Percentiles rank a stretch among this genome's conserved stretches.
Evolutionary conservation across 2,113 vertebrate genomes (phyloP).

Genomic region (Thamnophis sirtalis): DNA sequence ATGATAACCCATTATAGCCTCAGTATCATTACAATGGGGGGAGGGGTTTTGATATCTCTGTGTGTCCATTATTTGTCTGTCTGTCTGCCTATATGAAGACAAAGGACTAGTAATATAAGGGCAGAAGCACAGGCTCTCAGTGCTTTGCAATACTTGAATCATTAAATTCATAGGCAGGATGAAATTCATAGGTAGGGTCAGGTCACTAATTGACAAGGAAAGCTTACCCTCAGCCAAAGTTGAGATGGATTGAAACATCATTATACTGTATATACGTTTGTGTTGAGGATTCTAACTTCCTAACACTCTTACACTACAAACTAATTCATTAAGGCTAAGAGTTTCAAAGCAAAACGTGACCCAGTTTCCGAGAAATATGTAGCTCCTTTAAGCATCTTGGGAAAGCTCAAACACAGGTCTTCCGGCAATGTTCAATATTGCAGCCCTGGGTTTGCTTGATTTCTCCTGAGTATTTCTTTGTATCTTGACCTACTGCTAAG

Average conservation of each 20-base stretch:
- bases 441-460: conserved; percentile 15
- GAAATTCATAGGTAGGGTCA: too few species aligned
- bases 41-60: not conserved
- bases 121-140: not conserved
- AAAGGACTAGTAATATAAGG: not conserved
- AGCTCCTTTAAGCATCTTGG: conserved; percentile 5
- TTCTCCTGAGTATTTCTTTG: conserved; percentile 35
- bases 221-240: not conserved
- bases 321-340: not conserved
- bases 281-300: not conserved
- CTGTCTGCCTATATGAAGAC: not conserved
- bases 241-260: not conserved
- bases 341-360: conserved; percentile 17
- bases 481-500: conserved; percentile 43
- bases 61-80: not conserved
- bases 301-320: not conserved
- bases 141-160: not conserved
- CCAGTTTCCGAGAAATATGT: not conserved
- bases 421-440: conserved; percentile 20
- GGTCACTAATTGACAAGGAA: not conserved
- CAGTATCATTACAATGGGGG: not conserved
- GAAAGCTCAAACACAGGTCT: conserved; percentile 11
- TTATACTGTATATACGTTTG: not conserved
- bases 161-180: not conserved
- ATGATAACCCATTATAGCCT: not conserved